Percentiles rank a stretch among this genome's conserved stretches.
These are phyloP conservation scores for Cyprinodon brontotheroides DNA, from an alignment of 2,113 vertebrate species.

Conservation along the genomic window DNA sequence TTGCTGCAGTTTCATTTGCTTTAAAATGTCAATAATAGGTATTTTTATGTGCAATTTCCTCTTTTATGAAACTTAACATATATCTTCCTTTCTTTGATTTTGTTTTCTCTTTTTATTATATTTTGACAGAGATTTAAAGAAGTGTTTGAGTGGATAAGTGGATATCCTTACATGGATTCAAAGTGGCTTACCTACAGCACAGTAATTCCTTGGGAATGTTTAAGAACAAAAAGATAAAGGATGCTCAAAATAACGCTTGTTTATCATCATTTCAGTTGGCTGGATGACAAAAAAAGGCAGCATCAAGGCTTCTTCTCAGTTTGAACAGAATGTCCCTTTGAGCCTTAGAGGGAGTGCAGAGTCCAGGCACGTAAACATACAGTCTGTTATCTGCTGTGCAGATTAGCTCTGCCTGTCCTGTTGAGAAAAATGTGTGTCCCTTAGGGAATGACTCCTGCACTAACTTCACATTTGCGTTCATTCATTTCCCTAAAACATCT, in stretches of 20 bases:
- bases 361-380: conserved; percentile 23
- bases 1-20: not conserved
- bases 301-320: not conserved
- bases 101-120: too few species aligned
- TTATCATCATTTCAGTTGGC: conserved; percentile 1
- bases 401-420: conserved; percentile 42
- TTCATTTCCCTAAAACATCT: conserved; percentile 18
- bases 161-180: too few species aligned
- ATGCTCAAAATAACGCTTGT: not conserved
- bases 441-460: conserved; percentile 40
- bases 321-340: conserved; percentile 13
- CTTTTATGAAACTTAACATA: not conserved
- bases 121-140: not conserved
- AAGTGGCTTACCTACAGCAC: not conserved
- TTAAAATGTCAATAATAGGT: too few species aligned
- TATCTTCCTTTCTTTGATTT: too few species aligned
- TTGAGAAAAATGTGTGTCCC: conserved; percentile 23
- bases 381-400: conserved; percentile 48
- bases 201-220: not conserved
- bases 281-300: not conserved
- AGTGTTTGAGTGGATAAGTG: too few species aligned
- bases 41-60: too few species aligned
- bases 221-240: conserved; percentile 4
- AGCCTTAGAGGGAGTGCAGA: conserved; percentile 20
- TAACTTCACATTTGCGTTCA: conserved; percentile 39